Evolutionary conservation across 2,888 invertebrate genomes (phyloP), one percentile per base, ranked within the genome.

Genomic region (Taphrorychus bicolor): DNA sequence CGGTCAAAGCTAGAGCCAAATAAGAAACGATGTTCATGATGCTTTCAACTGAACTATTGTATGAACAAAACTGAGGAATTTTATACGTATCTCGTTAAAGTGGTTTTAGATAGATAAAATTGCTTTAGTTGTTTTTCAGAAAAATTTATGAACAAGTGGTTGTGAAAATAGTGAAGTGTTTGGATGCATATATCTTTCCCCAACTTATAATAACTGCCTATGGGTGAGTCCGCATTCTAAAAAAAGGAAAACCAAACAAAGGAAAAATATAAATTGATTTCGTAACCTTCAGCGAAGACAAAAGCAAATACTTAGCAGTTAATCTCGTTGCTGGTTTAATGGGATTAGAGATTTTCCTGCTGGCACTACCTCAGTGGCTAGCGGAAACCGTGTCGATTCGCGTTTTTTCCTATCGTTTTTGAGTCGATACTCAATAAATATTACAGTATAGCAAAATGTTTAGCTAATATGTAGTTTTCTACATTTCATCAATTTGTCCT

Each of bases 301-400:
- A 60, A 59, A 62, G 52, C 40, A 52, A 58, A 59, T 63, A 62
- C 61, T 57, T 61, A 66, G 32, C 16, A 54, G 57, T 23, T 69
- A 69, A 69, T 69, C 64, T 53, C 54, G 65, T 65, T 58, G 61
- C 58, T n/a, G 40, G 52, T 59, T 51, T 65, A 69, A 69, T 69
- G 58, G 22, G 69, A 69, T 69, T 69, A 65, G 23, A 42, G 45
- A 61, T 65, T 61, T 69, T 69, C 57, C 42, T 42, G 62, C 59
- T 41, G 62, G 48, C 57, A 53, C 51, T 66, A 41, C 45, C 48
- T 52, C 59, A 64, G 69, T 69, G 42, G 56, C 41, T 22, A 53
- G 54, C 19, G 64, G 49, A 63, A 61, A 61, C 69, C 53, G 58
- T 60, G 58, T 40, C 19, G 57, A 21, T 53, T 19, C 45, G 32